Evolutionary conservation across 2,888 invertebrate species (phyloP).

Genomic region (Drosophila fulvimacula): DNA sequence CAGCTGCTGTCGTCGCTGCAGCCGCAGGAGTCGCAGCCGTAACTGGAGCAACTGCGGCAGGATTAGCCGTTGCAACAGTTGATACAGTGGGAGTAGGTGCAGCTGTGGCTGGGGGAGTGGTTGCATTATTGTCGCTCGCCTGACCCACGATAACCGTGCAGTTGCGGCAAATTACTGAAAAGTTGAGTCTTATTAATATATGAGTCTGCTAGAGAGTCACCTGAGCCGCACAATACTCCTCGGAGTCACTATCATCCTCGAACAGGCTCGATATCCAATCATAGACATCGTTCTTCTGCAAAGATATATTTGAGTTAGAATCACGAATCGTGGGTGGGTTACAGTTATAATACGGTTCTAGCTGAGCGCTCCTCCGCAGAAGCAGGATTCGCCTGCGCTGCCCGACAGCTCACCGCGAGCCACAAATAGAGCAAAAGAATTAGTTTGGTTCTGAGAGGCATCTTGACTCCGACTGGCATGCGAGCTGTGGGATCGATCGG

Average conservation of each 20-base stretch:
- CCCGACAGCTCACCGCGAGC: constrained; percentile 23
- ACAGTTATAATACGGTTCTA: constrained; percentile 21
- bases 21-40: constrained; percentile 1
- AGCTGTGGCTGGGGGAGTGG: constrained; percentile 14
- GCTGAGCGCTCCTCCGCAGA: constrained; percentile 15
- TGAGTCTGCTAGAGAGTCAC: accelerated
- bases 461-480: constrained; percentile 49
- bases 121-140: constrained; percentile 9
- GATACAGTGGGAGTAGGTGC: constrained; percentile 19
- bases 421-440: constrained; percentile 29
- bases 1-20: not conserved
- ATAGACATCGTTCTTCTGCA: constrained; percentile 39
- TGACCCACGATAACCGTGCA: constrained; percentile 69
- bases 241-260: constrained; percentile 43
- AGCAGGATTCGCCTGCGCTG: constrained; percentile 27
- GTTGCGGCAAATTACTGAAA: constrained; percentile 73
- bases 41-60: constrained; percentile 6
- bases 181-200: not conserved
- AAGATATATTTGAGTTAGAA: not conserved
- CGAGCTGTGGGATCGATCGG: not conserved
- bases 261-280: constrained; percentile 47
- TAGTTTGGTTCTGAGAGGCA: constrained; percentile 49
- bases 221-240: constrained; percentile 51
- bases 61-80: not conserved
- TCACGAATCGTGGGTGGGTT: not conserved